A percentile compares a stretch with the other conserved stretches of the same genome.
Conservation (phyloP, 2,797 vertebrate species). For the Hapalemur alaotrensis region DNA sequence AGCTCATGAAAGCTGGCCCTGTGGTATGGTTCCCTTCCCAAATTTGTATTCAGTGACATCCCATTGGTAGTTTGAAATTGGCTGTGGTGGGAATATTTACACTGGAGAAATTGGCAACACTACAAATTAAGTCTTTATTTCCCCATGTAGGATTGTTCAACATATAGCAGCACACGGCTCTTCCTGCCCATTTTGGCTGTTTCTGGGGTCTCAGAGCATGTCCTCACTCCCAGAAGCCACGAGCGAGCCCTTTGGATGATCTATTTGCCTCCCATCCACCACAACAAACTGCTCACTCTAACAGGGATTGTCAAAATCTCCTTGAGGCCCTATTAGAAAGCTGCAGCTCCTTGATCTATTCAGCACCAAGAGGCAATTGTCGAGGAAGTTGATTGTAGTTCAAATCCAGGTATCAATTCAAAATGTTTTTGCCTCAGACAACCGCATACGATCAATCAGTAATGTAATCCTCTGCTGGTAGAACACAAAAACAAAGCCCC, state of each 20-base stretch:
- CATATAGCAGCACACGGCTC: background rate
- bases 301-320: slow-evolving; percentile 70
- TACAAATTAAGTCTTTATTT: background rate
- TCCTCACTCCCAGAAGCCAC: background rate
- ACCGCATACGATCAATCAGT: background rate
- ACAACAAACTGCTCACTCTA: slow-evolving; percentile 47
- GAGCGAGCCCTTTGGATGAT: slow-evolving; percentile 44
- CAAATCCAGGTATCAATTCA: slow-evolving; percentile 78
- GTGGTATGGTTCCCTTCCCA: background rate
- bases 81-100: background rate
- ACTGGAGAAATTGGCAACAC: slow-evolving; percentile 7
- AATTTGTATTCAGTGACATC: background rate
- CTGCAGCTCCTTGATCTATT: slow-evolving; percentile 68
- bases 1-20: background rate
- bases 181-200: background rate
- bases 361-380: slow-evolving; percentile 68
- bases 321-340: slow-evolving; percentile 71
- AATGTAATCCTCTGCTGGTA: slow-evolving; percentile 64
- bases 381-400: slow-evolving; percentile 72
- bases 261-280: slow-evolving; percentile 37
- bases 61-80: background rate
- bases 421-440: slow-evolving; percentile 69
- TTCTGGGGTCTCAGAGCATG: background rate
- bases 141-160: background rate
- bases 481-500: slow-evolving; percentile 62